Evolutionary conservation across 2,888 invertebrate species (phyloP), one percentile per base, ranked within the genome.

Genomic region (Cryptus viduatorius): DNA sequence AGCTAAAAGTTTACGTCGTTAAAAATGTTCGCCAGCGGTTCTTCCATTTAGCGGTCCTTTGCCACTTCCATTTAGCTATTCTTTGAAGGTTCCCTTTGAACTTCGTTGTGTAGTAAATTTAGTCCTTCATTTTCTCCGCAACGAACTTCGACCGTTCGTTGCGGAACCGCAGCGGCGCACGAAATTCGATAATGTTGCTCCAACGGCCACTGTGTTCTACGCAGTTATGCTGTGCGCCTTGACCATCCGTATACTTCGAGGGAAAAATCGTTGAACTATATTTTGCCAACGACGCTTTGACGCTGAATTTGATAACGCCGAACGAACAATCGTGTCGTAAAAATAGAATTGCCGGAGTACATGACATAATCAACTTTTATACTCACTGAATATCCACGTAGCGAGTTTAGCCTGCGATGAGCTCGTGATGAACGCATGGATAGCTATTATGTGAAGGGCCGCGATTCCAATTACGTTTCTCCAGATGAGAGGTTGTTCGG

Each of bases 331-430:
- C 48, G 8, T n/a, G 48, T n/a, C 3, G 14, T 14, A 48, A 48
- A 48, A 48, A 48, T 48, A 48, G 14, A 48, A 48, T 37, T 8
- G 37, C 7, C 37, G 37, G 37, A 8, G 5, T 37, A 37, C 37
- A 8, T 8, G 37, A 37, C 37, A 1, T 53, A 50, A 50, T 16
- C 7, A 19, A 53, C 10, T 12, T 37, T 37, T 12, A 46, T 90
- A 95, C 96, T 96, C 93, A 96, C 96, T 94, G 91, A 95, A 96
- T n/a, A 95, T 8, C 48, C 94, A 89, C 0, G 96, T 95, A 86
- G 94, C 93, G 85, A 95, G 77, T 83, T 94, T 88, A 85, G 95
- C 89, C 59, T 91, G 82, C 4, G 87, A 79, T 82, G 92, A 92
- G 88, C 88, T 94, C n/a, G 91, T 89, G 4, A 93, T 0, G 4